A percentile compares a stretch with the other conserved stretches of the same genome.
These are phyloP conservation scores for Crepidodera aurea DNA, from an alignment of 2,888 invertebrate genomes.

Conservation along the genomic window DNA sequence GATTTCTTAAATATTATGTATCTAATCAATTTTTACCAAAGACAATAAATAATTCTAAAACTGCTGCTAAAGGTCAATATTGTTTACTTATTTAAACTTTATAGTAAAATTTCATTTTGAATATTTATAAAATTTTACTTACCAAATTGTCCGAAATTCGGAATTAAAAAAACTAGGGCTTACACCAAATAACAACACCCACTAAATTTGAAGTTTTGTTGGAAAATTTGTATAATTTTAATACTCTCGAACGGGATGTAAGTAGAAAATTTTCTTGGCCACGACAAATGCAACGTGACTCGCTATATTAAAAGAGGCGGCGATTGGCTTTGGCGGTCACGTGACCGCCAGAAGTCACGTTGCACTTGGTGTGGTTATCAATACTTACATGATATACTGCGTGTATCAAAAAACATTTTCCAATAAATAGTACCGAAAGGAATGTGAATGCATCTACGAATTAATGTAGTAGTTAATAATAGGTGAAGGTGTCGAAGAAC, in stretches of 20 bases:
- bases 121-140: not conserved
- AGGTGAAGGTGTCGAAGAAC: too few relatives aligned
- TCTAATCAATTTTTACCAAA: too few relatives aligned
- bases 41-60: too few relatives aligned
- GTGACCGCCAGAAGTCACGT: constrained; percentile 53
- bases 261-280: constrained; percentile 27
- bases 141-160: not conserved
- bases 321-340: constrained; percentile 52
- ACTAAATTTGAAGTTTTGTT: not conserved
- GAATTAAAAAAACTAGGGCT: too few relatives aligned
- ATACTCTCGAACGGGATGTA: not conserved
- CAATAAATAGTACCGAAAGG: too few relatives aligned
- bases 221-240: not conserved
- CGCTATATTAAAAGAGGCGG: constrained; percentile 18
- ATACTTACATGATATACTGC: not conserved
- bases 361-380: constrained; percentile 47
- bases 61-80: not conserved
- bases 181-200: not conserved
- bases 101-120: too few relatives aligned
- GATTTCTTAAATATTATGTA: too few relatives aligned
- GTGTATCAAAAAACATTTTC: not conserved
- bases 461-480: too few relatives aligned
- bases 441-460: too few relatives aligned
- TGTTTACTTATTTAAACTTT: not conserved
- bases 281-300: constrained; percentile 54